These are phyloP conservation scores for Epinotia nisella DNA, from an alignment of 2,888 invertebrate species.

Conservation along the genomic window DNA sequence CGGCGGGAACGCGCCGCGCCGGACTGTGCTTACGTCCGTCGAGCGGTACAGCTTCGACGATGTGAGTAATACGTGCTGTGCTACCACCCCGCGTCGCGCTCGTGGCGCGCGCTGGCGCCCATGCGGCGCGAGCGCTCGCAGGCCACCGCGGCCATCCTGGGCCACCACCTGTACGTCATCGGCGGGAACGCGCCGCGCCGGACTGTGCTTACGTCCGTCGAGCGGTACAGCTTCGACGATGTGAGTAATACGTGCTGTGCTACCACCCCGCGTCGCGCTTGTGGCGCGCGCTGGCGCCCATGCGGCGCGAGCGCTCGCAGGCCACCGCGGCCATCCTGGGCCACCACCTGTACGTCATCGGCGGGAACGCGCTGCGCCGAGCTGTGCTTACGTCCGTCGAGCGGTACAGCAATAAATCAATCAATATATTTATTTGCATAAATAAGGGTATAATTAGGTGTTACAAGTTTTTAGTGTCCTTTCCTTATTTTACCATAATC, in stretches of 20 bases:
- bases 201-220: slow-evolving; percentile 92
- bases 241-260: slow-evolving; percentile 66
- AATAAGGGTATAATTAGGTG: too few relatives aligned
- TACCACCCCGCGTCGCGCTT: slow-evolving; percentile 90
- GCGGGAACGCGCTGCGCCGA: slow-evolving; percentile 93
- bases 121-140: slow-evolving; percentile 94
- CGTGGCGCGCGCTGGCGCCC: slow-evolving; percentile 90
- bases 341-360: slow-evolving; percentile 93
- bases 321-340: slow-evolving; percentile 95
- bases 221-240: slow-evolving; percentile 92
- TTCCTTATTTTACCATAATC: too few relatives aligned
- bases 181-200: slow-evolving; percentile 94
- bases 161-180: slow-evolving; percentile 93
- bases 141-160: slow-evolving; percentile 94
- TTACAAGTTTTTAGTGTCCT: too few relatives aligned
- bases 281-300: slow-evolving; percentile 90
- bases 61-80: slow-evolving; percentile 69
- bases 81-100: slow-evolving; percentile 89
- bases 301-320: slow-evolving; percentile 93
- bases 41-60: slow-evolving; percentile 93
- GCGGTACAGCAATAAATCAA: slow-evolving; percentile 90
- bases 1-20: slow-evolving; percentile 93
- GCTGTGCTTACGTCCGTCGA: slow-evolving; percentile 93
- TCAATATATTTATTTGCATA: too few relatives aligned
- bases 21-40: slow-evolving; percentile 92